Conservation (phyloP, 2,797 vertebrate species). For the Linurgus olivaceus region DNA sequence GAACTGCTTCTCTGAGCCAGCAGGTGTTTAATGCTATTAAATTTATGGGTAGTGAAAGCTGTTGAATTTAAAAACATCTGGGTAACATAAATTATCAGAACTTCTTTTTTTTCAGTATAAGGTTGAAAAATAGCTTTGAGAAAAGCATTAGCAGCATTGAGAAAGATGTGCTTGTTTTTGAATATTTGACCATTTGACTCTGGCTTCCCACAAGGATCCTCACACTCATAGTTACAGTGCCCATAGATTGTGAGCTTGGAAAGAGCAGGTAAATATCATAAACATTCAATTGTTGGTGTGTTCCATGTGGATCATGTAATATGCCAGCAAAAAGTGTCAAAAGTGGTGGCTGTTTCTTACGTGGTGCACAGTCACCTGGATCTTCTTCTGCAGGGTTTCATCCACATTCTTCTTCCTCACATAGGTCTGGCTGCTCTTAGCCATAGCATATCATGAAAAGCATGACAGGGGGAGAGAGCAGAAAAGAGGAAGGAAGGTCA, state of each 20-base stretch:
- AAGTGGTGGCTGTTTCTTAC: background rate
- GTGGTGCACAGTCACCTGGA: background rate
- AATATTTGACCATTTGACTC: constrained; percentile 25
- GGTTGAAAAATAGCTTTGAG: constrained; percentile 61
- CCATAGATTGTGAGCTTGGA: background rate
- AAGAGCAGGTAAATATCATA: background rate
- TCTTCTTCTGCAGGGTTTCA: background rate
- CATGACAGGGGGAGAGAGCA: fast-evolving
- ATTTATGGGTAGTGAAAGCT: constrained; percentile 77
- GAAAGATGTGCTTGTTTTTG: constrained; percentile 47
- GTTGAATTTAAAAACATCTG: constrained; percentile 79
- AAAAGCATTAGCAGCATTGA: constrained; percentile 58
- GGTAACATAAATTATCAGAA: constrained; percentile 75
- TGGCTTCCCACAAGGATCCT: background rate
- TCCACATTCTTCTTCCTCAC: background rate
- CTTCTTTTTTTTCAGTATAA: background rate
- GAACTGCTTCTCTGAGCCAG: constrained; percentile 69
- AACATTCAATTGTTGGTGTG: background rate
- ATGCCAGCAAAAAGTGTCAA: background rate
- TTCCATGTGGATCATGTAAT: background rate
- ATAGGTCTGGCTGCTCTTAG: background rate
- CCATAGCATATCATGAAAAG: background rate
- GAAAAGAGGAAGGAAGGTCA: background rate
- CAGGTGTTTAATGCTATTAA: constrained; percentile 82
- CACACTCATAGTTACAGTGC: background rate